These are phyloP conservation scores for Hippocampus kuda DNA, from an alignment of 2,797 vertebrate species.

Conservation along the genomic window DNA sequence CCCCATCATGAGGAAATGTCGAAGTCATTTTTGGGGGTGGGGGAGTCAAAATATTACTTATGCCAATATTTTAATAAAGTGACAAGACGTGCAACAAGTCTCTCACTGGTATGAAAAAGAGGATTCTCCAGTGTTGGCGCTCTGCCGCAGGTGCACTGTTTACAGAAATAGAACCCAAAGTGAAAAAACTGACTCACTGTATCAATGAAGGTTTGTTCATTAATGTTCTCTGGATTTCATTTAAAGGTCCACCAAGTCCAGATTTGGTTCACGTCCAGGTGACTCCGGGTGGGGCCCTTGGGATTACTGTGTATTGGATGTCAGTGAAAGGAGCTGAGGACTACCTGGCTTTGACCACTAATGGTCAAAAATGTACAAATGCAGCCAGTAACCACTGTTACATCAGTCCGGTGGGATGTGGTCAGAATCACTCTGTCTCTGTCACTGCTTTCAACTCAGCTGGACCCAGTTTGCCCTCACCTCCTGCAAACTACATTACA, in stretches of 20 bases:
- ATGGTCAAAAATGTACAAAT: constrained; percentile 63
- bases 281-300: constrained; percentile 52
- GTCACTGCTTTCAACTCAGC: constrained; percentile 74
- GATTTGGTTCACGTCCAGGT: constrained; percentile 55
- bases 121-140: no score
- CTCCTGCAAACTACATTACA: constrained; percentile 63
- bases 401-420: constrained; percentile 68
- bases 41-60: no score
- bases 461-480: constrained; percentile 72
- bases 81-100: no score
- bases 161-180: no score
- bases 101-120: no score
- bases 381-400: constrained; percentile 55
- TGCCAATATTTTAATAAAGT: no score
- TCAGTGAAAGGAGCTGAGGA: constrained; percentile 62
- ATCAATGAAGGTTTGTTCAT: background rate
- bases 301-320: constrained; percentile 66
- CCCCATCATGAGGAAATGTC: no score
- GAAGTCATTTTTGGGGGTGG: no score
- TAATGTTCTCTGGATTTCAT: constrained; percentile 3
- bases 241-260: constrained; percentile 72
- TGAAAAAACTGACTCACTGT: no score
- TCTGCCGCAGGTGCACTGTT: no score
- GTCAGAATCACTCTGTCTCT: constrained; percentile 67
- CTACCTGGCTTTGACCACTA: constrained; percentile 62